A percentile compares a stretch with the other conserved stretches of the same genome.
Conservation (phyloP, 2,888 invertebrate species). For the Dynastes maya region DNA sequence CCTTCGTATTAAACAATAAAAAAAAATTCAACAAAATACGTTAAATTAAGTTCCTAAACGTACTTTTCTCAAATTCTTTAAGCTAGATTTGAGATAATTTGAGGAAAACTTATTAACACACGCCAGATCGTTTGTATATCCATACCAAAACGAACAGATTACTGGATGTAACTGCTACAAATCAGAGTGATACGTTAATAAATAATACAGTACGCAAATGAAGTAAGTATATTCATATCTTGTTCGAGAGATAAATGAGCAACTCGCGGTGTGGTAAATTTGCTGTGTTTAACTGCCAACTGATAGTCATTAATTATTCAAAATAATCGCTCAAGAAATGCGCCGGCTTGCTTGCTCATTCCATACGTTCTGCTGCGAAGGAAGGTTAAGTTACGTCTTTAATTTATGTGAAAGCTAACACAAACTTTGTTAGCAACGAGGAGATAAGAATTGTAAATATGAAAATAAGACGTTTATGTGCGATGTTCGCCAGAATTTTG, state of each 20-base stretch:
- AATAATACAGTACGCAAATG: slow-evolving; percentile 18
- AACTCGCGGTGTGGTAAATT: slow-evolving; percentile 29
- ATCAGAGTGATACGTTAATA: slow-evolving; percentile 11
- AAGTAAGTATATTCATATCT: slow-evolving; percentile 31
- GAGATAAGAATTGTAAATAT: background rate
- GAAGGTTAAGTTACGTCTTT: background rate
- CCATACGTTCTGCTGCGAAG: slow-evolving; percentile 11
- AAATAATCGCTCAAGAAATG: slow-evolving; percentile 30
- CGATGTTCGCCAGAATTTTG: too few relatives aligned
- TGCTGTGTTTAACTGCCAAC: slow-evolving; percentile 32
- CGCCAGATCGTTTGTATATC: background rate
- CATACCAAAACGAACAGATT: background rate
- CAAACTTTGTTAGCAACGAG: background rate
- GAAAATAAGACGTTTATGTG: too few relatives aligned
- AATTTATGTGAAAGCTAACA: slow-evolving; percentile 20
- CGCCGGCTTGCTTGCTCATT: slow-evolving; percentile 3
- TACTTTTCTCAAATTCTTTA: too few relatives aligned
- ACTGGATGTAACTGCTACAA: slow-evolving; percentile 8
- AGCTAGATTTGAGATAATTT: too few relatives aligned
- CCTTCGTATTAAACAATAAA: too few relatives aligned
- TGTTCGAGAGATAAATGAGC: slow-evolving; percentile 22
- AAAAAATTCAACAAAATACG: too few relatives aligned
- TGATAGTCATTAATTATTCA: slow-evolving; percentile 42
- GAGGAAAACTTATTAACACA: too few relatives aligned
- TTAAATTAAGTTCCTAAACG: too few relatives aligned